Percentiles rank a stretch among this genome's conserved stretches.
These are phyloP conservation scores for Nerophis lumbriciformis DNA, from an alignment of 2,113 vertebrate species.

Conservation along the genomic window DNA sequence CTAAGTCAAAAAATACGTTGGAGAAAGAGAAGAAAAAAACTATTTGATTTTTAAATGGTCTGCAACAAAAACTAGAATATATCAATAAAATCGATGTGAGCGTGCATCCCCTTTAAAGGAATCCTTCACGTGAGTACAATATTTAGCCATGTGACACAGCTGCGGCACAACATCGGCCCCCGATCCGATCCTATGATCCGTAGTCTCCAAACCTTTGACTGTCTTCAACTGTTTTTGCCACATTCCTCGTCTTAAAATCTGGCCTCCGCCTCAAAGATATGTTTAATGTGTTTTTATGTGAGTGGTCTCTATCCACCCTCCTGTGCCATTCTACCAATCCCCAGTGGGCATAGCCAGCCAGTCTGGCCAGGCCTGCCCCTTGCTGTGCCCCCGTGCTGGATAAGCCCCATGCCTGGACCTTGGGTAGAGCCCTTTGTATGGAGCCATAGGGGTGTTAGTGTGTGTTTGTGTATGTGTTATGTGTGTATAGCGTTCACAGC, in stretches of 20 bases:
- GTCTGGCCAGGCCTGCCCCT: constrained; percentile 64
- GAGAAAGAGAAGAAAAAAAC: no score
- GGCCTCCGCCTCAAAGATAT: constrained; percentile 15
- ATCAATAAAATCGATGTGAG: no score
- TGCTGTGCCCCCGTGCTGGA: constrained; percentile 58
- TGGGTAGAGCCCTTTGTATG: constrained; percentile 57
- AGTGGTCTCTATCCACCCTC: constrained; percentile 37
- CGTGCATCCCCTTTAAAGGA: no score
- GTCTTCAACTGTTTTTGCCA: constrained; percentile 25
- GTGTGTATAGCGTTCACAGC: constrained; percentile 56
- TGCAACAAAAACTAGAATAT: no score
- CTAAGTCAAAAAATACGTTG: no score
- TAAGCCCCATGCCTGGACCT: constrained; percentile 61
- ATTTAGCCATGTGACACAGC: no score
- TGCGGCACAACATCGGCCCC: no score
- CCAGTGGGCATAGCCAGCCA: constrained; percentile 64
- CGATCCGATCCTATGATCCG: no score
- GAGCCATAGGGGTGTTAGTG: constrained; percentile 46
- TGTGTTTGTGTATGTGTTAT: constrained; percentile 46
- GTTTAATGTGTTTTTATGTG: constrained; percentile 12
- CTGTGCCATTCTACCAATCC: constrained; percentile 60
- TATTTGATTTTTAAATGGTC: no score
- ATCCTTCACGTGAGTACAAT: no score
- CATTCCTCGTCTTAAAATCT: constrained; percentile 31
- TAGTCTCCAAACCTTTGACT: no score